These are phyloP conservation scores for Hippopotamyrus pictus DNA, from an alignment of 2,797 vertebrate genomes.

Conservation along the genomic window DNA sequence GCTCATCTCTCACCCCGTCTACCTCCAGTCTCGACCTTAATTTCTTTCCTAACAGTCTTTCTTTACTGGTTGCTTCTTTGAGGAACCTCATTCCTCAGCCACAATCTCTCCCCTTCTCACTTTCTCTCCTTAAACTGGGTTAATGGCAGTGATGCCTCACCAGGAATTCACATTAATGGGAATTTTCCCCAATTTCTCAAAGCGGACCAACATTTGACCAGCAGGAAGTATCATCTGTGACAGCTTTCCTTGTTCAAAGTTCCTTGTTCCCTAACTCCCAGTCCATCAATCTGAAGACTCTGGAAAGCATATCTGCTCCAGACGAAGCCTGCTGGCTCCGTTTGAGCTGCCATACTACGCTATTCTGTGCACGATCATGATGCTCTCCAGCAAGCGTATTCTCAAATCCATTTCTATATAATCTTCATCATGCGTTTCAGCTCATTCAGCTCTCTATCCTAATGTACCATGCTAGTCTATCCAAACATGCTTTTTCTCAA, in stretches of 20 bases:
- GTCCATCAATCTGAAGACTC: constrained; percentile 43
- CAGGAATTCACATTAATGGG: constrained; percentile 31
- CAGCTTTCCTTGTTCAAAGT: constrained; percentile 46
- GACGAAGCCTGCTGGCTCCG: neutral
- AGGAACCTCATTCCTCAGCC: neutral
- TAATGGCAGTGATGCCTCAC: constrained; percentile 11
- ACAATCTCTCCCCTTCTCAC: neutral
- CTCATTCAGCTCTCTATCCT: neutral
- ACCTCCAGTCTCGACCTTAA: neutral
- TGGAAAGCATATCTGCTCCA: constrained; percentile 48
- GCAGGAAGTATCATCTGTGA: constrained; percentile 50
- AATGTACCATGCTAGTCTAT: neutral
- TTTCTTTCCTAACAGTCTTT: neutral
- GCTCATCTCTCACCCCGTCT: neutral
- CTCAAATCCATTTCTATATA: neutral
- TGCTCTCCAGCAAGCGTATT: neutral
- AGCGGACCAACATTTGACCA: constrained; percentile 40
- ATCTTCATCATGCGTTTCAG: neutral
- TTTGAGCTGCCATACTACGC: neutral
- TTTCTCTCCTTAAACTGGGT: constrained; percentile 1
- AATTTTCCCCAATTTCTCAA: constrained; percentile 35
- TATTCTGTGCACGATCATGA: neutral
- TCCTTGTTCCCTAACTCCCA: constrained; percentile 41
- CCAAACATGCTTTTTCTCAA: neutral
- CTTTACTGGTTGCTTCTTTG: neutral